Percentiles rank a stretch among this genome's conserved stretches.
Evolutionary conservation across 2,888 invertebrate species (phyloP).

Genomic region (Lordiphosa fenestrarum): DNA sequence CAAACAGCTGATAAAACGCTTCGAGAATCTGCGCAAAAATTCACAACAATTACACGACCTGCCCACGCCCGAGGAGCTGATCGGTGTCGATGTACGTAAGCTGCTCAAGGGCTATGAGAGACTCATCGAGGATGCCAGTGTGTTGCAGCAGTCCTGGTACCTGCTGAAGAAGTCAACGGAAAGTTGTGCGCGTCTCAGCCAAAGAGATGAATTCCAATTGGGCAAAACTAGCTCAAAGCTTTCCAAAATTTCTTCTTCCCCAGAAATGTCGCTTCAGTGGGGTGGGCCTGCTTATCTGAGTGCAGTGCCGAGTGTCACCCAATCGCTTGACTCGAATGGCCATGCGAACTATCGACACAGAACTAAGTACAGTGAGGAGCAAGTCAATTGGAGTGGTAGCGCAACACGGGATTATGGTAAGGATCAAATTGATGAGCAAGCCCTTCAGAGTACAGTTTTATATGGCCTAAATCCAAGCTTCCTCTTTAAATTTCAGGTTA

Average conservation of each 20-base stretch:
- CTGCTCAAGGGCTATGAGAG: constrained; percentile 51
- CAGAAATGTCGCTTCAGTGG: not conserved
- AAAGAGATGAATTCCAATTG: constrained; percentile 9
- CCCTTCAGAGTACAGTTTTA: constrained; percentile 8
- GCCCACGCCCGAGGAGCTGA: constrained; percentile 48
- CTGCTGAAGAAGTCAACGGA: constrained; percentile 46
- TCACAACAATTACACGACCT: constrained; percentile 49
- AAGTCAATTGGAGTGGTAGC: not conserved
- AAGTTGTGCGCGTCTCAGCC: constrained; percentile 40
- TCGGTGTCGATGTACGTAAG: constrained; percentile 49
- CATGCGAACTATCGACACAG: not conserved
- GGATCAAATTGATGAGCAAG: constrained; percentile 2
- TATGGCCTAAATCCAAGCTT: constrained; percentile 25
- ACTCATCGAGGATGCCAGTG: constrained; percentile 48
- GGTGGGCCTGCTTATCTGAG: not conserved
- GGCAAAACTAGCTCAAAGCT: not conserved
- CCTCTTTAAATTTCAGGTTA: constrained; percentile 29
- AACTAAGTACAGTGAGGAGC: not conserved
- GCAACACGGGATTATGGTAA: constrained; percentile 19
- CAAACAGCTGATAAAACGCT: constrained; percentile 47
- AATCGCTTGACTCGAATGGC: not conserved
- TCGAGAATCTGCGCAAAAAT: constrained; percentile 52
- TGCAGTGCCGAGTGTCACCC: not conserved
- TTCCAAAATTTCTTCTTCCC: constrained; percentile 1
- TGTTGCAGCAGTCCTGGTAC: constrained; percentile 49